Evolutionary conservation across 2,113 vertebrate genomes (phyloP).

Genomic region (Channa maculata): DNA sequence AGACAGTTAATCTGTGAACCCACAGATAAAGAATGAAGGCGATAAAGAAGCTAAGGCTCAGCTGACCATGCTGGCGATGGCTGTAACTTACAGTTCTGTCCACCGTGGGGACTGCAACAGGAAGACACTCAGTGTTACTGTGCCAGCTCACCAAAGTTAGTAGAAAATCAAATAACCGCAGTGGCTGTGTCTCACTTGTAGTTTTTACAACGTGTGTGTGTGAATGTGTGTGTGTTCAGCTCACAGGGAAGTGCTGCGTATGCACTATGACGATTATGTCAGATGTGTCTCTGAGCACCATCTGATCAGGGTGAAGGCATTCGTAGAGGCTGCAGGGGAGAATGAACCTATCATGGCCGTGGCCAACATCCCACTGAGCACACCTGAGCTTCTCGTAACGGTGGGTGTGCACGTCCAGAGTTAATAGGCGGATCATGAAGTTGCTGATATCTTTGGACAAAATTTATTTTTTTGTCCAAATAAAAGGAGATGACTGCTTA

Average conservation of each 20-base stretch:
- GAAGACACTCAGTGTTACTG: conserved; percentile 59
- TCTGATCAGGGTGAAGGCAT: conserved; percentile 77
- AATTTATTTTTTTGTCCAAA: too few species aligned
- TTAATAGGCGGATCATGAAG: not conserved
- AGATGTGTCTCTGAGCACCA: conserved; percentile 77
- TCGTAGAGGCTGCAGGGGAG: conserved; percentile 59
- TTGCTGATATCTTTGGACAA: too few species aligned
- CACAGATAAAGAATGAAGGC: conserved; percentile 75
- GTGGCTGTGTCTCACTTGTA: not conserved
- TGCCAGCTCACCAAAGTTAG: conserved; percentile 75
- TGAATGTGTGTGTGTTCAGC: conserved; percentile 58
- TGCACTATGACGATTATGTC: conserved; percentile 80
- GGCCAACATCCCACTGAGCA: conserved; percentile 78
- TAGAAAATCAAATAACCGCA: too few species aligned
- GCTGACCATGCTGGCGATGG: conserved; percentile 71
- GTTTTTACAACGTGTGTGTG: not conserved
- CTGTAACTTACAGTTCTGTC: conserved; percentile 80
- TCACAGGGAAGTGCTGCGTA: conserved; percentile 80
- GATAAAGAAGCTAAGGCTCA: conserved; percentile 53
- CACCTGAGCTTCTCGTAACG: conserved; percentile 76
- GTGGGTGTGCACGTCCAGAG: conserved; percentile 53
- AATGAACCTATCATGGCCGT: conserved; percentile 64
- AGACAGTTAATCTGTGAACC: not conserved
- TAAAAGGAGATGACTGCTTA: too few species aligned
- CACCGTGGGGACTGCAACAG: conserved; percentile 74